Evolutionary conservation across 2,888 invertebrate species (phyloP), one percentile per base, ranked within the genome.

Genomic region (Eucera pruinosa): DNA sequence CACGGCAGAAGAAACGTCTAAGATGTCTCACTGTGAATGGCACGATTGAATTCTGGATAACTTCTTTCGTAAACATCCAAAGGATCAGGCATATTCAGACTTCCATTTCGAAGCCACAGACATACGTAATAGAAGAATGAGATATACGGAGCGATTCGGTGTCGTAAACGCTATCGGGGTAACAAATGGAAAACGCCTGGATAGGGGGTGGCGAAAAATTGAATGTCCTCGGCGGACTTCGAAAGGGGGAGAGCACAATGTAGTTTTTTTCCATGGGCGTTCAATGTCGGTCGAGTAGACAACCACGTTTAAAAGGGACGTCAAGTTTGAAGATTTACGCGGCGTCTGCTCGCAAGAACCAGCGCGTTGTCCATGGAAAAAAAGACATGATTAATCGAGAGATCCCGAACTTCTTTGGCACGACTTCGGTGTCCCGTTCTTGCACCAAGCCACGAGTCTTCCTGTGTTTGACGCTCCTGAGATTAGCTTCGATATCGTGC

Each of bases 281-380:
- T 72, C 70, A 62, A 83, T 66, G 55, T 50, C 71, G 54, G 23
- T 80, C 65, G 67, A 67, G 57, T 73, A 62, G 64, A 60, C 67
- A 43, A 23, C 60, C 48, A 20, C 20, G 82, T 66, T 78, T 72
- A 73, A 82, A 73, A 50, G 69, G 61, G 58, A 54, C 69, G 78
- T 73, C 39, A 55, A 70, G 61, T 73, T 82, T 68, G 67, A 72
- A 81, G 81, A 81, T 81, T 81, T 81, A 82, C 80, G 73, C 60
- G 82, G 52, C 73, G 66, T 58, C 39, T 27, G 41, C 23, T 55
- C 7, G 73, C 73, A 82, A 70, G 55, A 81, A 78, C 57, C 39
- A 58, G 58, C 58, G 33, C 66, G 62, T 27, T 65, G 54, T 48
- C 61, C 33, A 33, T 2, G 45, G 55, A 45, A 39, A 80, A 57